phyloP scores from a whole-genome alignment of 2,888 invertebrate genomes.

The Coremacera marginata region DNA sequence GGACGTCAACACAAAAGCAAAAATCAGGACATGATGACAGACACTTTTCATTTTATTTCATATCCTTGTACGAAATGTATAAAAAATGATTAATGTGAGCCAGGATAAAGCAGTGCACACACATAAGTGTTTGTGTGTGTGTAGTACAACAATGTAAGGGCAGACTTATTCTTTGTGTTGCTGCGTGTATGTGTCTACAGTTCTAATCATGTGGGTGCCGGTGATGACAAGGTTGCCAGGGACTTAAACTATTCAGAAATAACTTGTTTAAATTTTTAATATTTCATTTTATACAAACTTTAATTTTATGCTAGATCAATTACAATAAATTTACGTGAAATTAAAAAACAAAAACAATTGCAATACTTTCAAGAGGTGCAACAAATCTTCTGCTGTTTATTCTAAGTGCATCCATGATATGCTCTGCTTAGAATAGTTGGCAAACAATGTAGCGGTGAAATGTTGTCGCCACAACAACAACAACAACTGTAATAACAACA shows the following conservation, averaged over 20 bases:
- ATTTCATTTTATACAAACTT: not conserved
- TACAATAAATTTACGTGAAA: too few relatives aligned
- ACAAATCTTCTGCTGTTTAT: not conserved
- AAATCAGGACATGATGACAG: constrained; percentile 40
- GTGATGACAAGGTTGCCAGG: constrained; percentile 4
- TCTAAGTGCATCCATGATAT: constrained; percentile 10
- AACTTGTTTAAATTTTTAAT: not conserved
- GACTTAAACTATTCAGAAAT: not conserved
- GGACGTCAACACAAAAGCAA: constrained; percentile 27
- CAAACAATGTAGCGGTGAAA: not conserved
- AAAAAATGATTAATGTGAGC: constrained; percentile 38
- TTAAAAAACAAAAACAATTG: not conserved
- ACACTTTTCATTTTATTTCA: constrained; percentile 38
- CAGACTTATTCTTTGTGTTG: too few relatives aligned
- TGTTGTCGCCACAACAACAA: not conserved
- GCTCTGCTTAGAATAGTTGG: constrained; percentile 16
- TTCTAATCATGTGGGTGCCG: constrained; percentile 14
- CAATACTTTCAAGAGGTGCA: not conserved
- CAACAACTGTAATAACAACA: not conserved
- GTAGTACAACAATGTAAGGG: not conserved
- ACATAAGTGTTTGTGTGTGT: not conserved
- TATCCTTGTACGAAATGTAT: constrained; percentile 12
- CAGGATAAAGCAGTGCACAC: not conserved
- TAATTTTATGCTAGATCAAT: too few relatives aligned
- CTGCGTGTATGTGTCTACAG: not conserved